Evolutionary conservation across 2,113 vertebrate species (phyloP), one percentile per base, ranked within the genome.

Genomic region (Heterotilapia buettikoferi): DNA sequence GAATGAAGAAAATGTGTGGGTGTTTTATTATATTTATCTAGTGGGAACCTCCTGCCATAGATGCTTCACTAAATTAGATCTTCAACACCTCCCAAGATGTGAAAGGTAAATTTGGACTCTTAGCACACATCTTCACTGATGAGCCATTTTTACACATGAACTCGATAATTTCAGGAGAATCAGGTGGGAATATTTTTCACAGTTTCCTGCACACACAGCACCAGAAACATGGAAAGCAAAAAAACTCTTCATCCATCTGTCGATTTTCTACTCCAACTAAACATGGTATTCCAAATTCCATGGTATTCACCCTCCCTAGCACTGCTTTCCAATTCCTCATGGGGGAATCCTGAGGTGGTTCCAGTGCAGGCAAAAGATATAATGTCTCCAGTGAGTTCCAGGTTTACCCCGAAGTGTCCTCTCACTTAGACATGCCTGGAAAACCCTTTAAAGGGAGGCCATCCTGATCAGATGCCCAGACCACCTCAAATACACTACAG

Each of bases 1-100:
- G 3, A 14, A 73, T 9, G 68, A 86, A 79, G 76, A 83, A 63
- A 82, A 53, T 29, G 43, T 3, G 45, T 59, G 47, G n/a, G 79
- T 8, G 87, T 88, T 86, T 89, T 63, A 89, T 92, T 92, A 84
- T 56, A 38, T 47, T 84, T 47, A 92, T 88, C 82, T 87, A 82
- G 76, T n/a, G 50, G 61, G 26, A 45, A 80, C 47, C 85, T 91
- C 66, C 66, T 33, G 80, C 43, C 82, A 84, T 57, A 57, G 88
- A 91, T 45, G 90, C 84, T 80, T 84, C 50, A 45, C 53, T 47
- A 82, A 81, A 92, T 84, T 47, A 85, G 80, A 84, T 76, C 80
- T 45, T 24, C 33, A 56, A 59, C 82, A 63, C 76, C 61, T 89
- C n/a, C 18, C 21, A 31, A 52, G 47, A 61, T n/a, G 8, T 73